Conservation (phyloP, 2,888 invertebrate genomes). For the Myathropa florea region DNA sequence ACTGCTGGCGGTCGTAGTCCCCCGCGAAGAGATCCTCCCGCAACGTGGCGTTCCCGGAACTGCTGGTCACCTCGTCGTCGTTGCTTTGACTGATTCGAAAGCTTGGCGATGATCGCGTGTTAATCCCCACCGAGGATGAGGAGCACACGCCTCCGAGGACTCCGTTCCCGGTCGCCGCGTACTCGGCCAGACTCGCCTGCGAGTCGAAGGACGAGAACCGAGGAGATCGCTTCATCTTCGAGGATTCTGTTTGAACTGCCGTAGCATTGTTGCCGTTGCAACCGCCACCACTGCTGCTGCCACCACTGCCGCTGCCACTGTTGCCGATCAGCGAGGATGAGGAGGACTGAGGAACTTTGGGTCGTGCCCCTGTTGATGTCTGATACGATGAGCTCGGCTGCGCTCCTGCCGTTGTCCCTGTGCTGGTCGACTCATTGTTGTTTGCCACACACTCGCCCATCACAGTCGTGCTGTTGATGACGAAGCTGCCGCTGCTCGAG, state of each 20-base stretch:
- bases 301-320: conserved; percentile 8
- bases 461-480: conserved; percentile 53
- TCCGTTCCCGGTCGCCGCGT: conserved; percentile 71
- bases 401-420: conserved; percentile 18
- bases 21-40: conserved; percentile 26
- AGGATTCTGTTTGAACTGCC: conserved; percentile 71
- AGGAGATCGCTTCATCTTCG: conserved; percentile 80
- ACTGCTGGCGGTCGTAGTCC: conserved; percentile 72
- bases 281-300: conserved; percentile 44
- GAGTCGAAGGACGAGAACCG: conserved; percentile 81
- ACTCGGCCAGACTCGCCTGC: conserved; percentile 80
- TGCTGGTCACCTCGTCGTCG: conserved; percentile 45
- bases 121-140: conserved; percentile 70
- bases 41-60: conserved; percentile 8
- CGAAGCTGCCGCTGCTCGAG: conserved; percentile 54
- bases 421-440: conserved; percentile 33
- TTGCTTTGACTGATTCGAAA: conserved; percentile 58
- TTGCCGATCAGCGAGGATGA: conserved; percentile 75
- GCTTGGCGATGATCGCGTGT: conserved; percentile 66
- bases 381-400: conserved; percentile 70
- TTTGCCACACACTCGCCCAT: conserved; percentile 37
- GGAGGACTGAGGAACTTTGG: conserved; percentile 84
- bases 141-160: conserved; percentile 44
- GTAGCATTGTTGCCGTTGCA: conserved; percentile 61
- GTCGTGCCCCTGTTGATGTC: conserved; percentile 86